These are phyloP conservation scores for Drosophila subobscura DNA, from an alignment of 1,140 invertebrate genomes.

Conservation along the genomic window DNA sequence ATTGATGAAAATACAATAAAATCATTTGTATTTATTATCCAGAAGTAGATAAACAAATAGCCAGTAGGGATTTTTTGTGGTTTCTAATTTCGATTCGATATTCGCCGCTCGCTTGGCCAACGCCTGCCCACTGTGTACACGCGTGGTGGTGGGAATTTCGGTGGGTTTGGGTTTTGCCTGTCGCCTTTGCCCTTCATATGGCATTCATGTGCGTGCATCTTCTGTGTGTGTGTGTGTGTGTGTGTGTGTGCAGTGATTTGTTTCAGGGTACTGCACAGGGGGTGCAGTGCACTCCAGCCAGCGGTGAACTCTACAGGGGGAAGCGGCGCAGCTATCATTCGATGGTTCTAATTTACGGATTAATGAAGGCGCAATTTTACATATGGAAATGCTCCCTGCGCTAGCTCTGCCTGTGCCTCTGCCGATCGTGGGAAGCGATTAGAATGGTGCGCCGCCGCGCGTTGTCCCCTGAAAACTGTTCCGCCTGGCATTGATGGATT, in stretches of 20 bases:
- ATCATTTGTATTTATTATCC: background rate
- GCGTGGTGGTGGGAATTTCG: slow-evolving; percentile 23
- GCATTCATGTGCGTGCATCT: slow-evolving; percentile 3
- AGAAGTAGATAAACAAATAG: background rate
- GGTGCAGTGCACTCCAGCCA: slow-evolving; percentile 52
- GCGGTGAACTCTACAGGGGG: slow-evolving; percentile 10
- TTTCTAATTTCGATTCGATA: too few relatives aligned
- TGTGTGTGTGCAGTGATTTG: slow-evolving; percentile 61
- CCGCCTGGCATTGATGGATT: slow-evolving; percentile 74
- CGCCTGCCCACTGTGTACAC: slow-evolving; percentile 43
- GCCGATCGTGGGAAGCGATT: slow-evolving; percentile 79
- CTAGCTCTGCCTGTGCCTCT: background rate
- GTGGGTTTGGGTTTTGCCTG: slow-evolving; percentile 25
- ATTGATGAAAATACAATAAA: background rate
- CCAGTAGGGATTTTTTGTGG: too few relatives aligned
- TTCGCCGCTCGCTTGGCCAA: too few relatives aligned
- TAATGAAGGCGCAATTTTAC: slow-evolving; percentile 80
- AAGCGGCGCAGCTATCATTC: slow-evolving; percentile 62
- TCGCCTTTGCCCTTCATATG: slow-evolving; percentile 19
- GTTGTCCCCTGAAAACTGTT: slow-evolving; percentile 23
- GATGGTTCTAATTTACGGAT: slow-evolving; percentile 81
- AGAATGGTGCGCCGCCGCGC: slow-evolving; percentile 21
- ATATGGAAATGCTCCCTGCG: slow-evolving; percentile 67
- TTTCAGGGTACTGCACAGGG: slow-evolving; percentile 39
- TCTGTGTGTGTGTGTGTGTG: slow-evolving; percentile 18